These are phyloP conservation scores for Engraulis encrasicolus DNA, from an alignment of 2,113 vertebrate genomes.

Conservation along the genomic window DNA sequence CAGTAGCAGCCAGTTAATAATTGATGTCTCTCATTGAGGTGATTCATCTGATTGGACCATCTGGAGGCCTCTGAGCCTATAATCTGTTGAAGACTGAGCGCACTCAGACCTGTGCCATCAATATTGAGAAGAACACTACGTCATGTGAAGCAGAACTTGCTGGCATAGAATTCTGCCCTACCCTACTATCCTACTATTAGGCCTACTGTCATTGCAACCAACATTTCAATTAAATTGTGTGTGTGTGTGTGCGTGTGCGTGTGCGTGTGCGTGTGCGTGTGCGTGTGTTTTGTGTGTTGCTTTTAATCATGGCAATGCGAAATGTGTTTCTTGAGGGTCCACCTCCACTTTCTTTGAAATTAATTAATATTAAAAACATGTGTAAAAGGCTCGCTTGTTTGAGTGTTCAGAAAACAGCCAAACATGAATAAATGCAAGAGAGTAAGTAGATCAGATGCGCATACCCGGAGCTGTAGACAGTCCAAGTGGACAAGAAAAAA, in stretches of 20 bases:
- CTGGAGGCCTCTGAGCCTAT: neutral
- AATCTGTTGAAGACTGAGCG: neutral
- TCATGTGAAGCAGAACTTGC: too few relatives aligned
- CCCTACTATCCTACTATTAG: too few relatives aligned
- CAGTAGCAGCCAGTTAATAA: neutral
- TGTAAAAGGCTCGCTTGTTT: neutral
- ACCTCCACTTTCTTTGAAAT: neutral
- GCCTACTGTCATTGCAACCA: too few relatives aligned
- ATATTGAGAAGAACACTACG: neutral
- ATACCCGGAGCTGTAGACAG: constrained; percentile 17
- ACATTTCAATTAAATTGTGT: too few relatives aligned
- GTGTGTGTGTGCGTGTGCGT: too few relatives aligned
- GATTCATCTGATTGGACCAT: neutral
- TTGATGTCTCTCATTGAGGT: neutral
- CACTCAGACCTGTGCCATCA: neutral
- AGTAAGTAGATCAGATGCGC: neutral
- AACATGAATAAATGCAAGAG: neutral
- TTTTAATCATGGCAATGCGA: neutral
- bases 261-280: too few relatives aligned
- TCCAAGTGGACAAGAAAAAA: constrained; percentile 31
- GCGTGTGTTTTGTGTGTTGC: neutral
- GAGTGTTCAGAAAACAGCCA: neutral
- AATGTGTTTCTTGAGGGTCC: neutral
- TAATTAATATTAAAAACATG: neutral
- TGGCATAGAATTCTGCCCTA: too few relatives aligned